Evolutionary conservation across 2,888 invertebrate genomes (phyloP).

Genomic region (Spisula subtruncata): DNA sequence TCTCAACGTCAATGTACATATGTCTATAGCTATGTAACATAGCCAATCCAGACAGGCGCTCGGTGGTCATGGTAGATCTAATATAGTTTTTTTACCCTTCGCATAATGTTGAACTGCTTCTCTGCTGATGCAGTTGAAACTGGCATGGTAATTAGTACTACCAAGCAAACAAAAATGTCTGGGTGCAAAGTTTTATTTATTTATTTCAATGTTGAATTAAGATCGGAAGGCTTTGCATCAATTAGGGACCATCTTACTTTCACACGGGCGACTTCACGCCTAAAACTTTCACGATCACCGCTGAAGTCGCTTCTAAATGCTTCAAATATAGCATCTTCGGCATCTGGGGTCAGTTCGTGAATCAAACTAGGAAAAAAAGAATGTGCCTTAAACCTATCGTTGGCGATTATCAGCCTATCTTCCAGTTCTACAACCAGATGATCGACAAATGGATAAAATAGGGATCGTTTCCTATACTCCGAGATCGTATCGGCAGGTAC

Average conservation of each 20-base stretch:
- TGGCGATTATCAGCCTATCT: constrained; percentile 44
- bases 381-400: constrained; percentile 47
- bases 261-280: constrained; percentile 49
- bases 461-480: constrained; percentile 41
- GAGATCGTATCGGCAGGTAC: constrained; percentile 37
- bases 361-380: constrained; percentile 36
- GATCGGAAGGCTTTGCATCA: constrained; percentile 19
- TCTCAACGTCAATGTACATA: neutral
- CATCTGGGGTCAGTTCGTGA: neutral
- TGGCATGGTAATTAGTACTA: constrained; percentile 25
- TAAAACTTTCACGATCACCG: constrained; percentile 26
- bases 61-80: constrained; percentile 57
- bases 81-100: constrained; percentile 46
- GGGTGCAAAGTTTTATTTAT: constrained; percentile 53
- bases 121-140: constrained; percentile 49
- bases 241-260: constrained; percentile 41
- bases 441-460: constrained; percentile 49
- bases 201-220: constrained; percentile 31
- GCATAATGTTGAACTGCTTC: constrained; percentile 34
- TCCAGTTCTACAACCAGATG: constrained; percentile 50
- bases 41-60: constrained; percentile 23
- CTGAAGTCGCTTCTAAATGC: constrained; percentile 26
- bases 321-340: constrained; percentile 27
- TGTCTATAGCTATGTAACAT: neutral
- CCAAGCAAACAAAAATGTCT: constrained; percentile 30